Evolutionary conservation across 2,888 invertebrate species (phyloP).

Genomic region (Heteromurus nitidus): DNA sequence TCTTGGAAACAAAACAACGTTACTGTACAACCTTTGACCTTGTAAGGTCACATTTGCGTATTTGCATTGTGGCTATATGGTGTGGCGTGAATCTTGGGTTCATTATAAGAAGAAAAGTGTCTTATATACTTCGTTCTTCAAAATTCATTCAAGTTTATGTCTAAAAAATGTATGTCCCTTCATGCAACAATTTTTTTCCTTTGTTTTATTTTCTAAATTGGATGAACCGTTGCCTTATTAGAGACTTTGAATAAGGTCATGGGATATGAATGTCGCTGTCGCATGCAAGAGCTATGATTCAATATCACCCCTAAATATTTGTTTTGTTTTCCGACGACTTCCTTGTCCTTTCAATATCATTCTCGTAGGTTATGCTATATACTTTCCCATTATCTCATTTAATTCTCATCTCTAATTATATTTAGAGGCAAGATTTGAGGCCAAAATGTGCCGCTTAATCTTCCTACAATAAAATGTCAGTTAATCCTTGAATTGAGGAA

Average conservation of each 20-base stretch:
- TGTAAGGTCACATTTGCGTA: conserved; percentile 41
- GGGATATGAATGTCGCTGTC: conserved; percentile 7
- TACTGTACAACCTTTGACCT: conserved; percentile 52
- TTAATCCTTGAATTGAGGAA: too few species aligned
- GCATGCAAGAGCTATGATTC: not conserved
- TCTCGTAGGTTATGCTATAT: too few species aligned
- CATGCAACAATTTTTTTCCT: not conserved
- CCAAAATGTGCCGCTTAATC: too few species aligned
- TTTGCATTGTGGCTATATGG: too few species aligned
- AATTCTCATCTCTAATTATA: too few species aligned
- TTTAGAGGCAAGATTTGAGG: too few species aligned
- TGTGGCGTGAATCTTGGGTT: not conserved
- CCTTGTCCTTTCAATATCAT: too few species aligned
- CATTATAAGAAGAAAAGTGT: too few species aligned
- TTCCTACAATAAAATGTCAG: too few species aligned
- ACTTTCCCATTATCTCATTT: too few species aligned
- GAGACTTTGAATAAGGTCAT: conserved; percentile 32
- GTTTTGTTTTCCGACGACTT: too few species aligned
- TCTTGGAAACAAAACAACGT: too few species aligned
- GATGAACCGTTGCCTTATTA: conserved; percentile 17
- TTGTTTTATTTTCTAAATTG: conserved; percentile 18
- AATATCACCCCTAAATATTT: not conserved
- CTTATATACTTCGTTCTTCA: not conserved
- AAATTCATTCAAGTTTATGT: not conserved
- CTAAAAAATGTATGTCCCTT: not conserved